Evolutionary conservation across 2,113 vertebrate species (phyloP).

Genomic region (Progne subis): DNA sequence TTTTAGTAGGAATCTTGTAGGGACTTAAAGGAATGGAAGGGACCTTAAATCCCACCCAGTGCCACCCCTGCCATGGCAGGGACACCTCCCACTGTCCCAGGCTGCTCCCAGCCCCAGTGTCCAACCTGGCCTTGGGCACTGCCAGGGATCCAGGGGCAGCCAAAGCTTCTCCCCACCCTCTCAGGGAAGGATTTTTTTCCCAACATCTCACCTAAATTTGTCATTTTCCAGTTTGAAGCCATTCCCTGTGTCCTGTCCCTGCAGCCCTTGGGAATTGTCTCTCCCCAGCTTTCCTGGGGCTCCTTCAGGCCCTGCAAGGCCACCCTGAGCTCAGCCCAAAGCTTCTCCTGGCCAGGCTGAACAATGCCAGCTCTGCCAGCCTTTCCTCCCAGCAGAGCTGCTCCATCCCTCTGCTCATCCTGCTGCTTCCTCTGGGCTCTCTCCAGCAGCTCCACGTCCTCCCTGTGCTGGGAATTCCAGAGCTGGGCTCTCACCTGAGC

Average conservation of each 20-base stretch:
- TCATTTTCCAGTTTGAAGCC: too few species aligned
- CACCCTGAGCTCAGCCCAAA: too few species aligned
- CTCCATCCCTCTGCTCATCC: too few species aligned
- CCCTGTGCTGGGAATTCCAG: neutral
- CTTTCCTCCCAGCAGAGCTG: too few species aligned
- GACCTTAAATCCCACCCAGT: accelerated
- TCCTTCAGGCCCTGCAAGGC: too few species aligned
- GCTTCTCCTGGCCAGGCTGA: too few species aligned
- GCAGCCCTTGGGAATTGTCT: too few species aligned
- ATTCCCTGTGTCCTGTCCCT: too few species aligned
- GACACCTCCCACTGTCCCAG: neutral
- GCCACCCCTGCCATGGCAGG: neutral
- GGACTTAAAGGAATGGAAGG: neutral
- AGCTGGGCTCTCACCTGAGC: neutral
- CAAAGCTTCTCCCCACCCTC: neutral
- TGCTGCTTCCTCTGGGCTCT: neutral
- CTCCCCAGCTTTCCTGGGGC: too few species aligned
- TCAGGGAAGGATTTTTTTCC: too few species aligned
- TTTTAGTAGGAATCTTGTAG: neutral
- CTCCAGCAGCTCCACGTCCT: neutral
- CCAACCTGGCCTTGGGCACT: neutral
- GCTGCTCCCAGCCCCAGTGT: neutral
- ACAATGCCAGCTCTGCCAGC: too few species aligned
- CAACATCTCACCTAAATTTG: too few species aligned
- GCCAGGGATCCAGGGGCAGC: neutral